Base-by-base conservation (phyloP, 2,113 vertebrate species). In the Nothocercus julius region DNA sequence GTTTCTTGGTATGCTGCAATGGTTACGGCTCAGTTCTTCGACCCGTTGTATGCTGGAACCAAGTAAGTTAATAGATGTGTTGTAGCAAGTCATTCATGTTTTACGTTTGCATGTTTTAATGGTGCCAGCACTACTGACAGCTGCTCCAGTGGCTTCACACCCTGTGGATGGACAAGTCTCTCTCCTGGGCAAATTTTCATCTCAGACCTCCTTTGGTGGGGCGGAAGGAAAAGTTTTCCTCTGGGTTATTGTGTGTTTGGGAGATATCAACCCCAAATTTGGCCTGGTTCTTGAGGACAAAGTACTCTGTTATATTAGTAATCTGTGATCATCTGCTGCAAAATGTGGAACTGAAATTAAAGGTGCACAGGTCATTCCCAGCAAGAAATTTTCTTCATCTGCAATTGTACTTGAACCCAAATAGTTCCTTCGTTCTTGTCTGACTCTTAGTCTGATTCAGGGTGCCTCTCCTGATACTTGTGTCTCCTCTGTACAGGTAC, bases 1-100 rank as follows among this genome's bases (percentile, higher is more conserved):
- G 4, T 98, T 89, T 98, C 97, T 70, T 98, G 98, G 98, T 98
- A 98, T 51, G 97, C 98, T 88, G 97, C 94, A 8, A 95, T 82
- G 86, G 19, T 98, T 85, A 97, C 96, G 9, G 67, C 92, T 82
- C 72, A 98, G 24, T 97, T 98, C 95, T 98, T 97, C 97, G 89
- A 98, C 88, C 69, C 62, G 9, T 7, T 90, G 3, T 97, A 96
- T 0, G 53, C 68, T 93, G 97, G 97, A 92, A 97, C 95, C 73
- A 98, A 96, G 98, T 98, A 97, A 96, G 97, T 97, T 11, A 47
- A 59, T 28, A 20, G 63, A 18, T 64, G 15, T 53, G 7, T 53
- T 21, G 17, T 40, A 73, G 7, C 32, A 79, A 75, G 73, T 21
- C 64, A 66, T 27, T 28, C 2, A 0, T 15, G 47, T 62, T 62